phyloP scores from a whole-genome alignment of 2,797 vertebrate genomes.

The Gymnoscopelus microlampas region DNA sequence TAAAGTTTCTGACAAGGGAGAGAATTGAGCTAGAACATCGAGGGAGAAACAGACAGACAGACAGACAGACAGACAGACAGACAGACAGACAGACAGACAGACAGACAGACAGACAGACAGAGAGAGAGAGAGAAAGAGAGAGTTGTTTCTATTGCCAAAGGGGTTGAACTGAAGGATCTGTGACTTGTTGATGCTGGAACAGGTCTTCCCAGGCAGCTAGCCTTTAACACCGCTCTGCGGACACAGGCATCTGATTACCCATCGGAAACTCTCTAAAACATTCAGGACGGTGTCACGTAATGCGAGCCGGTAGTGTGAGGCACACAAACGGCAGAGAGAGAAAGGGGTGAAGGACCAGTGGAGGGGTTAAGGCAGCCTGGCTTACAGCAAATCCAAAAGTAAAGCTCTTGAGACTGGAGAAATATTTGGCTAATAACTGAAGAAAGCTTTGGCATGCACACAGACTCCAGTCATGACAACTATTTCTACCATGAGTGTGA shows the following conservation, averaged over 20 bases:
- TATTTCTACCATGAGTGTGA: neutral
- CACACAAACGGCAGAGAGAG: neutral
- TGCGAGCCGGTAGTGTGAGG: slow-evolving; percentile 48
- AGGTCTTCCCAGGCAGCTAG: slow-evolving; percentile 15
- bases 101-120: neutral
- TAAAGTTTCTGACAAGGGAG: slow-evolving; percentile 51
- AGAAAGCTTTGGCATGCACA: no score
- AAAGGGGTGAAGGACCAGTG: neutral
- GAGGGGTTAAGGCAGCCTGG: neutral
- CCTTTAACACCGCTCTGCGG: slow-evolving; percentile 31
- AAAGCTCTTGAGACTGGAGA: no score
- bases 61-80: no score
- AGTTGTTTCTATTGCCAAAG: slow-evolving; percentile 34
- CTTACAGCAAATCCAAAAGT: neutral
- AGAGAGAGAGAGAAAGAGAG: slow-evolving; percentile 30
- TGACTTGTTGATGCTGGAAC: slow-evolving; percentile 24
- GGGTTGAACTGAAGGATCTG: slow-evolving; percentile 11
- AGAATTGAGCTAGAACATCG: neutral
- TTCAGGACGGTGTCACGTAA: slow-evolving; percentile 72
- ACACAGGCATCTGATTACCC: slow-evolving; percentile 67
- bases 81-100: neutral
- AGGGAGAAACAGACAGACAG: slow-evolving; percentile 7
- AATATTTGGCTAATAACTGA: neutral
- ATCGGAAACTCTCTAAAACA: slow-evolving; percentile 82
- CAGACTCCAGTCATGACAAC: neutral